These are phyloP conservation scores for Spisula solida DNA, from an alignment of 2,888 invertebrate genomes.

Conservation along the genomic window DNA sequence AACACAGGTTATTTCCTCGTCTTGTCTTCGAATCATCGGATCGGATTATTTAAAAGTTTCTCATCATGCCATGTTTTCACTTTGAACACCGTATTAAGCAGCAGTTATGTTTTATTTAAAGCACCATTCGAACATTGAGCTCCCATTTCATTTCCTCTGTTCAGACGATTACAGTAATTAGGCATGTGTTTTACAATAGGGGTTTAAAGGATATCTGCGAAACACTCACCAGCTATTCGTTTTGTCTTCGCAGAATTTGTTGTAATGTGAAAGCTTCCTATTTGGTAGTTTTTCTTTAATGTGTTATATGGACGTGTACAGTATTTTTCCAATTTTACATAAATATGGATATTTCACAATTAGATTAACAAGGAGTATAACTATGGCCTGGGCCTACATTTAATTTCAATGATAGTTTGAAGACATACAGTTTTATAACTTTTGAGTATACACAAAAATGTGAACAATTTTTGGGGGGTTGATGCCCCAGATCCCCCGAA, in stretches of 20 bases:
- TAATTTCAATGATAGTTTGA: too few species aligned
- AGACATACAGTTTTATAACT: too few species aligned
- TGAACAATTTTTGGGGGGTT: too few species aligned
- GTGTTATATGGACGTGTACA: too few species aligned
- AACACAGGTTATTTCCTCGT: constrained; percentile 15
- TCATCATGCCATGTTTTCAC: not conserved
- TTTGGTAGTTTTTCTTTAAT: too few species aligned
- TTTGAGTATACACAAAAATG: too few species aligned
- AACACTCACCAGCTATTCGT: not conserved
- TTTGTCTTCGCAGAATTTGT: not conserved
- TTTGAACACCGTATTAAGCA: not conserved
- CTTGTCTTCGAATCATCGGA: not conserved
- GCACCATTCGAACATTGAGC: not conserved
- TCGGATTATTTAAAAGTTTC: not conserved
- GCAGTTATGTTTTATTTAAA: constrained; percentile 18
- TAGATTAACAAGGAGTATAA: too few species aligned
- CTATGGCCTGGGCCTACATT: too few species aligned
- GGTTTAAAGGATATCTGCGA: not conserved
- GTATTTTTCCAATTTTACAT: too few species aligned
- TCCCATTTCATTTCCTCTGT: constrained; percentile 14
- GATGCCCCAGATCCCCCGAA: too few species aligned
- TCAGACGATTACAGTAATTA: constrained; percentile 6
- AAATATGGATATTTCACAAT: too few species aligned
- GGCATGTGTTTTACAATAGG: not conserved
- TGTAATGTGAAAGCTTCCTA: not conserved